Conservation (phyloP, 2,113 vertebrate genomes). For the Typhlomys cinereus region DNA sequence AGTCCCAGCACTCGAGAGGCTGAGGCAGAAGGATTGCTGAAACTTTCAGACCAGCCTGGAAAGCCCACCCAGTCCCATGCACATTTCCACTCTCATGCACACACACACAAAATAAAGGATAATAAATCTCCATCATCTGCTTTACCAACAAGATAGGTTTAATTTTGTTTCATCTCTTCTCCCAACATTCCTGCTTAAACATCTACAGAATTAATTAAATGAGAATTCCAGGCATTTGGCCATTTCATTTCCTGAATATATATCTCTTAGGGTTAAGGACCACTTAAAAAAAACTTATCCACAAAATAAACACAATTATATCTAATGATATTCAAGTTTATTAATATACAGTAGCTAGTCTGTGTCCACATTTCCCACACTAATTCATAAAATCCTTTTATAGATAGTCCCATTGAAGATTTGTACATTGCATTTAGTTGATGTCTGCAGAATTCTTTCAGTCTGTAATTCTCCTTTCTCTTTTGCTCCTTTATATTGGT, state of each 20-base stretch:
- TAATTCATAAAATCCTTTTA: background rate
- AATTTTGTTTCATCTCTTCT: conserved; percentile 4
- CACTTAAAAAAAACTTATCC: background rate
- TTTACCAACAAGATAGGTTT: conserved; percentile 16
- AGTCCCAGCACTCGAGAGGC: background rate
- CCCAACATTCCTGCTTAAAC: background rate
- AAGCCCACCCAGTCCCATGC: too few relatives aligned
- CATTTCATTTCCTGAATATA: background rate
- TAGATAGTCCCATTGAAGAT: background rate
- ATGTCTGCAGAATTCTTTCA: background rate
- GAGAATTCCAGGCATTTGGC: background rate
- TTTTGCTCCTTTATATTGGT: background rate
- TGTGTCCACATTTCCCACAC: background rate
- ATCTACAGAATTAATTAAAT: background rate
- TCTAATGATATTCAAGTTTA: background rate
- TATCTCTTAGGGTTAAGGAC: background rate
- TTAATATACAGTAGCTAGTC: background rate
- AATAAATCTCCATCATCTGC: background rate
- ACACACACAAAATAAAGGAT: background rate
- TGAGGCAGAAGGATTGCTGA: background rate
- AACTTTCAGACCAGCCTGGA: background rate
- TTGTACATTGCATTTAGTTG: background rate
- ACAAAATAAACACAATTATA: too few relatives aligned
- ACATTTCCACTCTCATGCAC: too few relatives aligned
- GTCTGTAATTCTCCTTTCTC: background rate